A percentile compares a stretch with the other conserved stretches of the same genome.
Conservation (phyloP, 2,797 vertebrate species). For the Notolabrus celidotus region DNA sequence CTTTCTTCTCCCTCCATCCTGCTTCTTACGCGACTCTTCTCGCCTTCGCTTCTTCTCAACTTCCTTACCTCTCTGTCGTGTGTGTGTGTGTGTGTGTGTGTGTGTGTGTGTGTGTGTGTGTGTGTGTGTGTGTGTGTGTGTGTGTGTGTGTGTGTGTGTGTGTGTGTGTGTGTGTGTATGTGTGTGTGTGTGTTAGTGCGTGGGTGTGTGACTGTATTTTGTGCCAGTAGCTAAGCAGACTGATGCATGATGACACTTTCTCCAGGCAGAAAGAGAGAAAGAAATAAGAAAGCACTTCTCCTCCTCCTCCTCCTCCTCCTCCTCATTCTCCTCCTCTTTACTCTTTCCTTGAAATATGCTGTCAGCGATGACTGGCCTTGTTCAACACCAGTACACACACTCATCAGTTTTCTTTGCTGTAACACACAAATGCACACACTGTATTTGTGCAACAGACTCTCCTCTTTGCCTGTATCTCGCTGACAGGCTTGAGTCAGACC, state of each 20-base stretch:
- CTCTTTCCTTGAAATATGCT: conserved; percentile 65
- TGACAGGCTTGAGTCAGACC: conserved; percentile 63
- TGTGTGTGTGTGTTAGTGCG: neutral
- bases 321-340: conserved; percentile 18
- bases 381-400: conserved; percentile 35
- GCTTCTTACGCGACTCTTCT: conserved; percentile 63
- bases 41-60: conserved; percentile 68
- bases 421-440: conserved; percentile 33
- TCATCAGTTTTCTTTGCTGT: conserved; percentile 18
- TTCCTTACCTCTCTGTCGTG: conserved; percentile 68
- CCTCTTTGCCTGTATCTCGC: conserved; percentile 31
- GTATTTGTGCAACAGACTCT: conserved; percentile 30
- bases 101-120: conserved; percentile 30
- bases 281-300: conserved; percentile 45
- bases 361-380: conserved; percentile 73
- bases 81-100: conserved; percentile 17
- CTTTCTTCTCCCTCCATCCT: conserved; percentile 52
- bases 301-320: conserved; percentile 21
- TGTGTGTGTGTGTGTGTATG: conserved; percentile 20
- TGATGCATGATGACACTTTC: conserved; percentile 85
- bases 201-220: conserved; percentile 68
- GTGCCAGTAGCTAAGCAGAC: conserved; percentile 78
- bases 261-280: conserved; percentile 55
- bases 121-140: conserved; percentile 22
- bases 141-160: conserved; percentile 50